Evolutionary conservation across 2,797 vertebrate genomes (phyloP).

Genomic region (Benthosema pterotum): DNA sequence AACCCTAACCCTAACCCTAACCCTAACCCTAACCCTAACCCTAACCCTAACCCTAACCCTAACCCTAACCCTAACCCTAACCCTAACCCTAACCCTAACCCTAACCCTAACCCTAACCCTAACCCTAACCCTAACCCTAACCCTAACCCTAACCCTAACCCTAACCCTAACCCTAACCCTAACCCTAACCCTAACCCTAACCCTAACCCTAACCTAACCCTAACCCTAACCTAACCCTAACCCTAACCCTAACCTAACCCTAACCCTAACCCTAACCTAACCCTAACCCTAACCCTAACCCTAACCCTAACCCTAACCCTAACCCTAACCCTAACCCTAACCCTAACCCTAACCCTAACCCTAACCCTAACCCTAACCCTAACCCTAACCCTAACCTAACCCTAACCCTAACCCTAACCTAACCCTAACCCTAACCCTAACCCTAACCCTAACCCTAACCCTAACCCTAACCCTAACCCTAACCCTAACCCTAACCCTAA

Average conservation of each 20-base stretch:
- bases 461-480: no score
- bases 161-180: slow-evolving; percentile 13
- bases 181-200: slow-evolving; percentile 13
- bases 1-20: no score
- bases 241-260: slow-evolving; percentile 5
- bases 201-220: slow-evolving; percentile 1
- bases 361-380: slow-evolving; percentile 8
- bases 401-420: slow-evolving; percentile 3
- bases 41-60: no score
- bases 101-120: no score
- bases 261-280: slow-evolving; percentile 8
- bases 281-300: slow-evolving; percentile 10
- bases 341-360: slow-evolving; percentile 10
- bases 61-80: no score
- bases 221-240: neutral
- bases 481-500: no score
- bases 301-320: slow-evolving; percentile 2
- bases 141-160: neutral
- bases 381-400: slow-evolving; percentile 7
- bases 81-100: no score
- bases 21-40: no score
- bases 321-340: slow-evolving; percentile 8
- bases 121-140: no score
- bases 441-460: no score
- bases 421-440: neutral